phyloP scores from a whole-genome alignment of 2,888 invertebrate genomes.

The Trilocha varians region DNA sequence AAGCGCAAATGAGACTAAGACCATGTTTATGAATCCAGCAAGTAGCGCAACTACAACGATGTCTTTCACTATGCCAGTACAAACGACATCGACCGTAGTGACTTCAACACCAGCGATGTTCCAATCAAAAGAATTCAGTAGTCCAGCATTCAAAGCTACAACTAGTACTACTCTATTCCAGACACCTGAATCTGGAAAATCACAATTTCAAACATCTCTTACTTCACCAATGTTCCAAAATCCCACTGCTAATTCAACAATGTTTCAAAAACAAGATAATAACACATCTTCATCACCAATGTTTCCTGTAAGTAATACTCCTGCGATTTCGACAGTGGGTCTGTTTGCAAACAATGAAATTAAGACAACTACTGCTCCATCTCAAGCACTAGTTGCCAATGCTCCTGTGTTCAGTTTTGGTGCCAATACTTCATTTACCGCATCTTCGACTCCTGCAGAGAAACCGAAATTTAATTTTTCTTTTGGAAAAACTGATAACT shows the following conservation, averaged over 20 bases:
- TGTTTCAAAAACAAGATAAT: conserved; percentile 25
- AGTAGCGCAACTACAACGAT: background rate
- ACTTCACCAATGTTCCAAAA: conserved; percentile 14
- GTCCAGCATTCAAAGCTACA: background rate
- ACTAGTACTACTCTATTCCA: background rate
- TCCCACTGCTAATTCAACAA: conserved; percentile 16
- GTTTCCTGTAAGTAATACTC: conserved; percentile 2
- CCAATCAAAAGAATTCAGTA: background rate
- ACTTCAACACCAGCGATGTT: conserved; percentile 1
- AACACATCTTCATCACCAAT: conserved; percentile 10
- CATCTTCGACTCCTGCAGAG: conserved; percentile 22
- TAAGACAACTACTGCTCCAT: conserved; percentile 8
- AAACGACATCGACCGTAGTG: conserved; percentile 8
- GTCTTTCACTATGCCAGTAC: background rate
- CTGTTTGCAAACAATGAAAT: conserved; percentile 19
- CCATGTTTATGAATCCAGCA: background rate
- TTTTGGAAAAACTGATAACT: conserved; percentile 30
- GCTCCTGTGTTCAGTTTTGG: conserved; percentile 44
- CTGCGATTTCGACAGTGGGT: background rate
- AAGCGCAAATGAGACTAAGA: background rate
- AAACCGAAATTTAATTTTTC: conserved; percentile 44
- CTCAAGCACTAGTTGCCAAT: conserved; percentile 12
- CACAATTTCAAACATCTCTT: conserved; percentile 18
- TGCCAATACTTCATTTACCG: conserved; percentile 12
- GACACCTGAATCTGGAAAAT: conserved; percentile 8